A percentile compares a stretch with the other conserved stretches of the same genome.
Conservation (phyloP, 2,113 vertebrate species). For the Grammomys dolichurus region DNA sequence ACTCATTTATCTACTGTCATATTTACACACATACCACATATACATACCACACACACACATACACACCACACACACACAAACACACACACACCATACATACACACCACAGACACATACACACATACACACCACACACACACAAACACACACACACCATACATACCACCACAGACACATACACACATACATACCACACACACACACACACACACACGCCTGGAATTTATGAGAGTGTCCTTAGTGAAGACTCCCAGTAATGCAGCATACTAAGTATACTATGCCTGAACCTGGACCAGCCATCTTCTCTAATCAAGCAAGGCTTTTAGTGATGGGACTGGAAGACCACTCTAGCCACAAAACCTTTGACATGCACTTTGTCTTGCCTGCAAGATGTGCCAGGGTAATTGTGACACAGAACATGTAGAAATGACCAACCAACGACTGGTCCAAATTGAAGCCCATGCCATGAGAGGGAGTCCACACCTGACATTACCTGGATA, state of each 20-base stretch:
- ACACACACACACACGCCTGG: background rate
- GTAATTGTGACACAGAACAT: background rate
- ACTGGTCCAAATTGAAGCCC: background rate
- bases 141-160: background rate
- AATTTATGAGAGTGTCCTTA: background rate
- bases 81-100: too few relatives aligned
- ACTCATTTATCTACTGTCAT: background rate
- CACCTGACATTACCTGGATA: background rate
- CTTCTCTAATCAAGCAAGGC: background rate
- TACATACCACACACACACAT: too few relatives aligned
- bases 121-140: background rate
- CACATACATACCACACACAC: background rate
- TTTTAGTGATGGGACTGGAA: background rate
- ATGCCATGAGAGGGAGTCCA: background rate
- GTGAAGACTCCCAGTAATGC: background rate
- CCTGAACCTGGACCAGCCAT: background rate
- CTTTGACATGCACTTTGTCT: background rate
- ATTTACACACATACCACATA: background rate
- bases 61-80: background rate
- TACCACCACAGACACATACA: too few relatives aligned
- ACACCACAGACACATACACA: too few relatives aligned
- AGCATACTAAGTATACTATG: background rate
- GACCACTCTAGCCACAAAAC: background rate
- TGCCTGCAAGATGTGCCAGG: background rate
- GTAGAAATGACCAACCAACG: background rate